Evolutionary conservation across 2,797 vertebrate species (phyloP), one percentile per base, ranked within the genome.

Genomic region (Nannoperca obscura): DNA sequence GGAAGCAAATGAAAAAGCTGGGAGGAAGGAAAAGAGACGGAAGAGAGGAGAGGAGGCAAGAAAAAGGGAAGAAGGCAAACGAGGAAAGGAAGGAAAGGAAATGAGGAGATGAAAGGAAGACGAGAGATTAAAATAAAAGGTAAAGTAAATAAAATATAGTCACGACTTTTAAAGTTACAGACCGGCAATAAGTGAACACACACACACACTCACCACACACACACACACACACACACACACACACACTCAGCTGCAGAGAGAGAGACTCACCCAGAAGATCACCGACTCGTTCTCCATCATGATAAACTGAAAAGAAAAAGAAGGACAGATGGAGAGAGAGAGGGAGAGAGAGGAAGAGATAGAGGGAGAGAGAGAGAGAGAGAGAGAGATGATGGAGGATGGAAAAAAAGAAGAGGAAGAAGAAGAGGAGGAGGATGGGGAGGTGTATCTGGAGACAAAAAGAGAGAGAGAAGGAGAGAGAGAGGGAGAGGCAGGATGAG

Each of bases 251-350:
- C 71, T 86, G 85, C 85, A 34, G 6, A 57, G 50, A 54, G 65
- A 71, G 82, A 68, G 88, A 92, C 93, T 94, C 87, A 94, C 93
- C 93, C 90, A 85, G 85, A 86, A 88, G 85, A 88, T 85, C 86
- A 84, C 59, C 79, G 83, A 86, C 83, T 89, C 77, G 80, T 87
- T 89, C 85, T 91, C 86, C 93, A 93, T 92, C 84, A 88, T 88
- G 86, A 89, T 78, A 63, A 90, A 91, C 83, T 91, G 88, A 88
- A 85, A 76, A 74, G 49, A 78, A 64, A 83, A 74, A 38, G 50
- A 69, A 60, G 32, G 80, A 90, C 50, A 67, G 86, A 90, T 87
- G 82, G 71, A 80, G 46, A 47, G 80, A 88, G 80, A 44, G 71
- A 80, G 46, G 42, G 80, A 88, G 80, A 44, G 59, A 64, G 69